These are phyloP conservation scores for Drosophila triauraria DNA, from an alignment of 1,140 invertebrate genomes.

Conservation along the genomic window DNA sequence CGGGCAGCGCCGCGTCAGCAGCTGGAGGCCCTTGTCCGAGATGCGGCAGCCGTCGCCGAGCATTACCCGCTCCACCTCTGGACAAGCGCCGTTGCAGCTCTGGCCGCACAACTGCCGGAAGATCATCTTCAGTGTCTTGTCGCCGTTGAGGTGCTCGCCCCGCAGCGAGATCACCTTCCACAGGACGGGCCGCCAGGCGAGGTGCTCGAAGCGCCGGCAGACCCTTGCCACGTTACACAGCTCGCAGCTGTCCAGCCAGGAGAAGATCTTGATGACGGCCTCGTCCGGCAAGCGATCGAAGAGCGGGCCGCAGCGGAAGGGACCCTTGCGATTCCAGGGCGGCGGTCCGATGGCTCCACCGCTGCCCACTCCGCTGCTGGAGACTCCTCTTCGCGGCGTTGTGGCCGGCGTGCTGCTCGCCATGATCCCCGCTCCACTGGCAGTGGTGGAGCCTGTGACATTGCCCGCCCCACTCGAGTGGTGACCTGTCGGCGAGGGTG, in stretches of 20 bases:
- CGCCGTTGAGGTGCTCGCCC: slow-evolving; percentile 89
- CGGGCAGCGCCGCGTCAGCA: slow-evolving; percentile 90
- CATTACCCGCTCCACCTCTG: slow-evolving; percentile 88
- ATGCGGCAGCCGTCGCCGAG: slow-evolving; percentile 90
- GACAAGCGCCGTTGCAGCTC: slow-evolving; percentile 87
- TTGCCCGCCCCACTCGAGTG: slow-evolving; percentile 52
- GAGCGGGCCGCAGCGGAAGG: slow-evolving; percentile 71
- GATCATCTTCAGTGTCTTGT: slow-evolving; percentile 89
- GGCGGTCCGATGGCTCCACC: slow-evolving; percentile 64
- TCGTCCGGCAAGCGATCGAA: slow-evolving; percentile 87
- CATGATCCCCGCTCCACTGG: slow-evolving; percentile 59
- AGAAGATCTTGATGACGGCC: slow-evolving; percentile 88
- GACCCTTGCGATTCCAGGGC: slow-evolving; percentile 81
- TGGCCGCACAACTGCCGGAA: slow-evolving; percentile 87
- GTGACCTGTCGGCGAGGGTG: slow-evolving; percentile 86
- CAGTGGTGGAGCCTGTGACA: slow-evolving; percentile 67
- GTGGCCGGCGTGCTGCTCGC: slow-evolving; percentile 73
- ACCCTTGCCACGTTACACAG: slow-evolving; percentile 92
- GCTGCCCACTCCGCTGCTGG: slow-evolving; percentile 37
- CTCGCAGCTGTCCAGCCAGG: slow-evolving; percentile 91
- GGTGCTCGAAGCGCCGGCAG: slow-evolving; percentile 91
- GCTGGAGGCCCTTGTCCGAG: slow-evolving; percentile 90
- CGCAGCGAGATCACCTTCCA: slow-evolving; percentile 90
- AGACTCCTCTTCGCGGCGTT: slow-evolving; percentile 52
- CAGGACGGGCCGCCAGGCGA: slow-evolving; percentile 92